These are phyloP conservation scores for Coracopsis vasa DNA, from an alignment of 2,113 vertebrate genomes.

Conservation along the genomic window DNA sequence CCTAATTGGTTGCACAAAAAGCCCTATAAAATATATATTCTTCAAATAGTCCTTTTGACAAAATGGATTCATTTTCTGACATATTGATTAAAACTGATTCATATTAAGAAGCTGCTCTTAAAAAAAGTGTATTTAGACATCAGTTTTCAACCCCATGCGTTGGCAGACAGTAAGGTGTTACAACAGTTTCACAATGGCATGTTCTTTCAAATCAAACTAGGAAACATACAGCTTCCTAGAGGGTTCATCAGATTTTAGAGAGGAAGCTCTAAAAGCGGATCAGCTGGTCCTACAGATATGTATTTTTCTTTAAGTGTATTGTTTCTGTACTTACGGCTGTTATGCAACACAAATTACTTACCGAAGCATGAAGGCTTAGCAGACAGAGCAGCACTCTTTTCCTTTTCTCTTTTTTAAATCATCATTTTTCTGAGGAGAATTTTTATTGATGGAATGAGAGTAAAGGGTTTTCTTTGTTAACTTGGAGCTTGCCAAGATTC, in stretches of 20 bases:
- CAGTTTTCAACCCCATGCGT: background rate
- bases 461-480: background rate
- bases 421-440: background rate
- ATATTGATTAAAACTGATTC: background rate
- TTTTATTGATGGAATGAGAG: background rate
- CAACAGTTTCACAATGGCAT: background rate
- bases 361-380: constrained; percentile 18
- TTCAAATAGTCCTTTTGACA: background rate
- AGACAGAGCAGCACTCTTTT: background rate
- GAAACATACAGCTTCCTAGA: background rate
- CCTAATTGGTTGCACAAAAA: background rate
- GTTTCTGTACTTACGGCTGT: constrained; percentile 28
- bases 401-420: background rate
- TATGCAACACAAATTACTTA: constrained; percentile 55
- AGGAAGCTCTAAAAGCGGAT: constrained; percentile 2
- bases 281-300: background rate
- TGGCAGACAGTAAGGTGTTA: background rate
- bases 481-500: background rate
- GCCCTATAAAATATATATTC: background rate
- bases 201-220: background rate
- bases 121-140: background rate
- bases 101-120: background rate
- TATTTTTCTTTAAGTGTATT: constrained; percentile 40
- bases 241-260: background rate
- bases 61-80: background rate